phyloP scores from a whole-genome alignment of 1,140 invertebrate species.

The Tetramorium parvispinum region DNA sequence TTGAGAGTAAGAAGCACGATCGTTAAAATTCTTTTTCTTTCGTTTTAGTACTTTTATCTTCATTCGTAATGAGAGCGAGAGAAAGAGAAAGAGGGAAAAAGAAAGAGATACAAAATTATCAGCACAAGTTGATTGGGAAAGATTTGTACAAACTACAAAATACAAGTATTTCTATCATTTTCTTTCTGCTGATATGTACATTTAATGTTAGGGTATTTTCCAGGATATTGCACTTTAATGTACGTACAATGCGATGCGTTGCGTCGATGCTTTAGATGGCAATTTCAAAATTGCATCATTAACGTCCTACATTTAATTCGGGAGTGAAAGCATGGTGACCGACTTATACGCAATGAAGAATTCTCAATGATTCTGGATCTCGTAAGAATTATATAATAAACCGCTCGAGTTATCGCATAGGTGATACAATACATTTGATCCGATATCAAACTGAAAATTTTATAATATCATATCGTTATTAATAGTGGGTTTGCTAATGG shows the following conservation, averaged over 20 bases:
- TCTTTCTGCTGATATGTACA: neutral
- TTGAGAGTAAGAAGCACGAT: neutral
- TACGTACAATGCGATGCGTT: neutral
- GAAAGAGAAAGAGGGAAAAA: neutral
- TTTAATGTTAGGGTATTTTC: neutral
- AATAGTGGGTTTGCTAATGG: too few species aligned
- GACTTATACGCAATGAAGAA: conserved; percentile 41
- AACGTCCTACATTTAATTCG: conserved; percentile 48
- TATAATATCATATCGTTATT: neutral
- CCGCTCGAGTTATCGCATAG: neutral
- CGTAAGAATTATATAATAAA: conserved; percentile 40
- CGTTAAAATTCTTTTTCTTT: neutral
- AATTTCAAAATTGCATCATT: conserved; percentile 46
- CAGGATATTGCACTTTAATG: neutral
- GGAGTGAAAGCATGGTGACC: conserved; percentile 49
- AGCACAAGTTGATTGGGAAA: neutral
- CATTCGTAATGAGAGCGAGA: neutral
- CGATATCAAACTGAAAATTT: neutral
- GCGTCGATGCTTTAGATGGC: neutral
- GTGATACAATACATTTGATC: neutral
- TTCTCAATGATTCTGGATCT: conserved; percentile 21
- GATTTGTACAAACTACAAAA: neutral
- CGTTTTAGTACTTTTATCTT: neutral
- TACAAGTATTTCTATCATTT: neutral
- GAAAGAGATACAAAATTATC: neutral